Evolutionary conservation across 2,113 vertebrate species (phyloP).

Genomic region (Sander lucioperca): DNA sequence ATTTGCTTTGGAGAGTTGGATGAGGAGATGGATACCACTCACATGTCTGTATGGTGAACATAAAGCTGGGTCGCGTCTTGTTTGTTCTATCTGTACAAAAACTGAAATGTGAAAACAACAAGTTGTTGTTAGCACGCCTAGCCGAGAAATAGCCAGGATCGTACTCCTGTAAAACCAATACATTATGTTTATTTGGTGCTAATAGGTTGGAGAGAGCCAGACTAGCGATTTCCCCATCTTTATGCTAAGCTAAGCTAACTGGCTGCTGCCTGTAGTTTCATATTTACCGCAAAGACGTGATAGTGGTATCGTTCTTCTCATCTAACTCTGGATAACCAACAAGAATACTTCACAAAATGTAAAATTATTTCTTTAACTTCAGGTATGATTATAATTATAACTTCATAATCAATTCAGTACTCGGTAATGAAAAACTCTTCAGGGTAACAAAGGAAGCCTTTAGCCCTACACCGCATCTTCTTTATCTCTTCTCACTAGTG

Average conservation of each 20-base stretch:
- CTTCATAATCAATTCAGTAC: too few relatives aligned
- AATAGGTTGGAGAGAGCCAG: too few relatives aligned
- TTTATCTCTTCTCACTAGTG: constrained; percentile 62
- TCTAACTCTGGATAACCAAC: background rate
- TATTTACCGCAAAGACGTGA: too few relatives aligned
- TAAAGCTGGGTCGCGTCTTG: background rate
- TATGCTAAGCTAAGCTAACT: too few relatives aligned
- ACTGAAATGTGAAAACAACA: too few relatives aligned
- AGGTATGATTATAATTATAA: too few relatives aligned
- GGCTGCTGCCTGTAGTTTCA: too few relatives aligned
- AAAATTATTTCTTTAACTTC: background rate
- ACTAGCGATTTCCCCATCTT: too few relatives aligned
- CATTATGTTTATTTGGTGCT: background rate
- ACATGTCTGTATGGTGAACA: background rate
- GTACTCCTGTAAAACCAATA: background rate
- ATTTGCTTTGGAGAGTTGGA: too few relatives aligned
- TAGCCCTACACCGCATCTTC: background rate
- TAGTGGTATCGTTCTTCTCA: too few relatives aligned
- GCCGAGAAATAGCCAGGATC: background rate
- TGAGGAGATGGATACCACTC: background rate
- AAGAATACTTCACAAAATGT: background rate
- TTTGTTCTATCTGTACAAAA: background rate
- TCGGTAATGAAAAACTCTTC: background rate
- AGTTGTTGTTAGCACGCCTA: too few relatives aligned
- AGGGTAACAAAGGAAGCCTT: background rate